These are phyloP conservation scores for Matsumurasca onukii DNA, from an alignment of 1,140 invertebrate species.

Conservation along the genomic window DNA sequence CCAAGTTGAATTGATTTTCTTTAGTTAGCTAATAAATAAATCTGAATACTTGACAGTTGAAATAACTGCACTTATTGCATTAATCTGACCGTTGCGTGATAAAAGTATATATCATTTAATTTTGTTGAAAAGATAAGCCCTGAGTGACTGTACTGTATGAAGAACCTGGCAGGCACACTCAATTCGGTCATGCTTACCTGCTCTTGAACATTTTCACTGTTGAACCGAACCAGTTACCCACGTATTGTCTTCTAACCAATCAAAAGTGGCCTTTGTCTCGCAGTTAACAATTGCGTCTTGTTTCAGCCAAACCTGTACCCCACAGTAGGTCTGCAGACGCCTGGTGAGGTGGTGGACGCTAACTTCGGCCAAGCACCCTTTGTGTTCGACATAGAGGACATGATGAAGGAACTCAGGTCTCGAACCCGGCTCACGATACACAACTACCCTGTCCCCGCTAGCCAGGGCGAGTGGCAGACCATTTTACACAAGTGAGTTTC, in stretches of 20 bases:
- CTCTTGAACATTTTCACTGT: not conserved
- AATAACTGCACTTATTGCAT: too few relatives aligned
- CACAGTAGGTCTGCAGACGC: slow-evolving; percentile 97
- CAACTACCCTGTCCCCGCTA: slow-evolving; percentile 82
- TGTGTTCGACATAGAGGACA: slow-evolving; percentile 96
- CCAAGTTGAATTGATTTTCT: too few relatives aligned
- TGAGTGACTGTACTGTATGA: not conserved
- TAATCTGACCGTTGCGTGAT: too few relatives aligned
- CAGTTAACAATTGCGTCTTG: slow-evolving; percentile 43
- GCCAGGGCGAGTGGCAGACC: slow-evolving; percentile 88
- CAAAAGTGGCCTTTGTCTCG: too few relatives aligned
- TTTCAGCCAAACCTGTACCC: slow-evolving; percentile 93
- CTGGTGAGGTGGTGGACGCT: slow-evolving; percentile 96
- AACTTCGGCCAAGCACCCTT: slow-evolving; percentile 99
- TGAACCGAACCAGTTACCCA: not conserved
- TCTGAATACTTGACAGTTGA: too few relatives aligned
- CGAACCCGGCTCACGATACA: slow-evolving; percentile 81
- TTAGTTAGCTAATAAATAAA: too few relatives aligned
- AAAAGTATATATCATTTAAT: too few relatives aligned
- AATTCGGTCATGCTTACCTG: not conserved
- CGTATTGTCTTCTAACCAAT: not conserved
- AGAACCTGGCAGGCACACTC: not conserved
- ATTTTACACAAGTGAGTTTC: slow-evolving; percentile 86
- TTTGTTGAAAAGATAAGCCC: too few relatives aligned
- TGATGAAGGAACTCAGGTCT: slow-evolving; percentile 87